Conservation (phyloP, 2,888 invertebrate genomes). For the Hermaeophaga mercurialis region DNA sequence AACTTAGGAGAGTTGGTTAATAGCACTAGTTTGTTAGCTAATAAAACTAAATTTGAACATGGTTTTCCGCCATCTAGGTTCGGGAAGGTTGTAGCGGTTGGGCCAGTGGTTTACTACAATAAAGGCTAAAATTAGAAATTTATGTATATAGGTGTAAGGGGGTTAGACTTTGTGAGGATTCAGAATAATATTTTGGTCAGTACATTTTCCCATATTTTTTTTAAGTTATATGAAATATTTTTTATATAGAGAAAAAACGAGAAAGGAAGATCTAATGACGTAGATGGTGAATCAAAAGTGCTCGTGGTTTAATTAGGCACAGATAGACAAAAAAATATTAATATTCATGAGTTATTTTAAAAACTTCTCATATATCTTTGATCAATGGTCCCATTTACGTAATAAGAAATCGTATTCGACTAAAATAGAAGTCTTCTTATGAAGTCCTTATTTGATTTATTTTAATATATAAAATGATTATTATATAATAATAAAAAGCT, state of each 20-base stretch:
- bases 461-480: no score
- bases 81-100: constrained; percentile 74
- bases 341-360: no score
- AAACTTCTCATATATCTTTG: no score
- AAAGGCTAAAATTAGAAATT: constrained; percentile 42
- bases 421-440: constrained; percentile 31
- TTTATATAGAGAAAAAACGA: no score
- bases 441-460: constrained; percentile 25
- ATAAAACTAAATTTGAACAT: constrained; percentile 47
- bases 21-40: constrained; percentile 36
- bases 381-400: no score
- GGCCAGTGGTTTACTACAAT: constrained; percentile 73
- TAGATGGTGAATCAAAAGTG: no score
- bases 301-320: no score
- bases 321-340: no score
- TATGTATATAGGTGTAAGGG: constrained; percentile 27
- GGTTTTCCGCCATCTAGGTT: constrained; percentile 58
- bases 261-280: no score
- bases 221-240: no score
- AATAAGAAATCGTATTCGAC: constrained; percentile 15
- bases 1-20: constrained; percentile 64
- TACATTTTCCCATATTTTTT: not conserved
- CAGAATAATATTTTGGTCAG: constrained; percentile 22
- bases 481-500: not conserved
- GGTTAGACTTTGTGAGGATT: constrained; percentile 36